Evolutionary conservation across 1,140 invertebrate species (phyloP), one percentile per base, ranked within the genome.

Genomic region (Drosophila navojoa): DNA sequence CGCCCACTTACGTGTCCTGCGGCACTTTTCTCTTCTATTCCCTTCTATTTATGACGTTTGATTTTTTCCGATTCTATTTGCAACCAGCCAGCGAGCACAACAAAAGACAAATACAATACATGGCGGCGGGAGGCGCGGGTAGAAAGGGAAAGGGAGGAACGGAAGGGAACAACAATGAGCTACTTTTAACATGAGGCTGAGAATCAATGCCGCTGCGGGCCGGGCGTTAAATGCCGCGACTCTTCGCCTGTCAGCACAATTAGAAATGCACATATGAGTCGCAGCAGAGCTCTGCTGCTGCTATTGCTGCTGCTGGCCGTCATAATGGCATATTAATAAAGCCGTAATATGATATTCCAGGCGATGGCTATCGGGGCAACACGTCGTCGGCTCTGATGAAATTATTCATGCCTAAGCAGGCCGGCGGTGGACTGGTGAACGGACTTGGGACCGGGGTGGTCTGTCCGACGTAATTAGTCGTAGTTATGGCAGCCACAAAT

Each of bases 241-340:
- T 75, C 67, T 68, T 57, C 35, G 79, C 79, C 70, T 86, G 81
- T 86, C 81, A 81, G 40, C 82, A 69, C 82, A 81, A 87, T 86
- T 79, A 79, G 63, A 67, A 78, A 78, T 77, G 76, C 78, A 81
- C 74, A 77, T 71, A 60, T 66, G 71, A 73, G 38, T 19, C 38
- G 38, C 35, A 58, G 47, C 54, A 38, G 25, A 40, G 52, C 42
- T 32, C 1, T 29, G 7, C 11, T 15, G 25, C 3, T 7, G 49
- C 1, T 29, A 4, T 9, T 15, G 25, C 3, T 7, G 49, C 47
- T 44, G 6, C 19, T 49, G 44, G 15, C 29, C 55, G 50, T 50
- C 52, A 76, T 82, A 86, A 86, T 86, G 76, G 82, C 64, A 82
- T 87, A 82, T 86, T 86, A 87, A 87, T 86, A 87, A 79, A 89